phyloP scores from a whole-genome alignment of 2,888 invertebrate genomes.

The Lumbricus terrestris region DNA sequence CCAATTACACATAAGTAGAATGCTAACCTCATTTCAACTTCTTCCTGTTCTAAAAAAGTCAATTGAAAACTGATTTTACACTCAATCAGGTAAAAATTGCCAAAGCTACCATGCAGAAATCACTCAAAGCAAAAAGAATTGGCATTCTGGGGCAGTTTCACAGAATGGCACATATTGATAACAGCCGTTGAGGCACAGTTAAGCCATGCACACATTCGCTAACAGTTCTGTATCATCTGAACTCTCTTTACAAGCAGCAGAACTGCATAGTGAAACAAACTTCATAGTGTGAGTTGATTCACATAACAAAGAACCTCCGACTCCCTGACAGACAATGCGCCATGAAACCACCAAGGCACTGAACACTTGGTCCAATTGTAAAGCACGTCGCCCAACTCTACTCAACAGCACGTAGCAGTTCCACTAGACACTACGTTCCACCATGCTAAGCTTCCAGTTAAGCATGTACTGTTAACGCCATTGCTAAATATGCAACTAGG shows the following conservation, averaged over 20 bases:
- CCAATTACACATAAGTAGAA: not conserved
- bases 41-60: not conserved
- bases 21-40: not conserved
- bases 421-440: too few species aligned
- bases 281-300: not conserved
- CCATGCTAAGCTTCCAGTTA: not conserved
- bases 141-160: not conserved
- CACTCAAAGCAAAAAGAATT: not conserved
- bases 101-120: not conserved
- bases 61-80: not conserved
- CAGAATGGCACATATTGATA: not conserved
- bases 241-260: not conserved
- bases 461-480: not conserved
- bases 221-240: not conserved
- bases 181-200: not conserved
- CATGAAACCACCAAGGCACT: not conserved
- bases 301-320: not conserved
- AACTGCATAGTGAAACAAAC: not conserved
- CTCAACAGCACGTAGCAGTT: too few species aligned
- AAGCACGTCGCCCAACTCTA: not conserved
- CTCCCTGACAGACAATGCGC: not conserved
- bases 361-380: not conserved
- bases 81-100: not conserved
- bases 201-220: not conserved
- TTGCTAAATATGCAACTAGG: not conserved